Base-by-base conservation (phyloP, 2,797 vertebrate genomes). In the Rhinella marina region DNA sequence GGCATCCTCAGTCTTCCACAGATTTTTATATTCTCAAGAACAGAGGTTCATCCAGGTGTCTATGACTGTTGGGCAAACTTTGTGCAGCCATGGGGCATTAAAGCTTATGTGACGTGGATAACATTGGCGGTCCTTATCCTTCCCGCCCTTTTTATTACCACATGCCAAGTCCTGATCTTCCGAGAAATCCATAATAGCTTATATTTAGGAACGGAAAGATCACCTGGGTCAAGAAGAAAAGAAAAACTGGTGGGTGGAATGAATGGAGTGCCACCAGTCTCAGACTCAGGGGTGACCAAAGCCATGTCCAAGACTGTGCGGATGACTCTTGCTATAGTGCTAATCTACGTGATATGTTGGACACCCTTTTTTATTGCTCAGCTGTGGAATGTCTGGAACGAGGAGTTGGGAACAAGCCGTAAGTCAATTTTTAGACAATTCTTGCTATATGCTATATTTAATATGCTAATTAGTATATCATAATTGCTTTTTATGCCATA, bases 271-370 rank as follows among this genome's bases (percentile, higher is more conserved):
- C 73, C 80, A 4, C 52, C 93, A 21, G 3, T 89, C 3, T 94
- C 83, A 92, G 90, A 94, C 19, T 88, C 14, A 91, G 92, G 95
- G 56, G 95, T 98, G 88, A 96, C 97, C 0, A 96, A 95, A 52
- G 97, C 97, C 61, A 93, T 97, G 95, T 94, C 96, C 90, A 98
- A 98, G 93, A 98, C 97, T 0, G 96, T 97, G 90, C 95, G 95
- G 88, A 98, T 98, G 97, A 98, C 97, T 0, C 91, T 98, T 88
- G 97, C 98, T 90, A 98, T 98, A 1, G 97, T 98, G 88, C 88
- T 97, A 66, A 96, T 96, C 86, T 98, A 97, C 11, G 96, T 96
- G 6, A 72, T 97, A 61, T 98, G 97, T 93, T 98, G 97, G 97
- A 96, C 96, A 0, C 97, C 97, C 0, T 98, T 95, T 94, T 98